Percentiles rank a stretch among this genome's conserved stretches.
Conservation (phyloP, 2,113 vertebrate species). For the Triplophysa tibetana region DNA sequence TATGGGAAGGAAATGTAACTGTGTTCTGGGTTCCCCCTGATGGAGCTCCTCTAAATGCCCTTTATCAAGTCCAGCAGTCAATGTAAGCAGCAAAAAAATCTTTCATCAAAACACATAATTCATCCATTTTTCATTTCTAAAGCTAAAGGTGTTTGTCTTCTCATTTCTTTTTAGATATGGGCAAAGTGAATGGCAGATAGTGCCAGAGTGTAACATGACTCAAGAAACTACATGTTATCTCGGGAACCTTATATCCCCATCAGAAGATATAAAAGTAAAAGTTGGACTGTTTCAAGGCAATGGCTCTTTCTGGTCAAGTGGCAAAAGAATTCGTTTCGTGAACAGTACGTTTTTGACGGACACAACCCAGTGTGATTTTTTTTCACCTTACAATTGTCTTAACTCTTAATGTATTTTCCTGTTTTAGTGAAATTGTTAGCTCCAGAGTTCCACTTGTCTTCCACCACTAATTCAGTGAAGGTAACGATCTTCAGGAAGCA, state of each 20-base stretch:
- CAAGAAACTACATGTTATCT: slow-evolving; percentile 35
- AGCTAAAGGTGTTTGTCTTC: background rate
- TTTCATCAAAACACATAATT: background rate
- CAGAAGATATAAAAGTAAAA: slow-evolving; percentile 7
- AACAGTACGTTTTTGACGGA: slow-evolving; percentile 54
- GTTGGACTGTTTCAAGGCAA: slow-evolving; percentile 56
- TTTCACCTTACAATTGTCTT: background rate
- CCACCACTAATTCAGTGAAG: slow-evolving; percentile 58
- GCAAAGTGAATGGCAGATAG: background rate
- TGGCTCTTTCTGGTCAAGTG: background rate
- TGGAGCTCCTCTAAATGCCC: background rate
- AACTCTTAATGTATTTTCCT: background rate
- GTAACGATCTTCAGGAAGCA: slow-evolving; percentile 63
- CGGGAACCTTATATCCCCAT: background rate
- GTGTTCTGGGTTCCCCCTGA: slow-evolving; percentile 60
- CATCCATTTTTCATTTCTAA: background rate
- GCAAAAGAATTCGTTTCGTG: slow-evolving; percentile 38
- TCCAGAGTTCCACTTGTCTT: slow-evolving; percentile 65
- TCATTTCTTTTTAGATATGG: slow-evolving; percentile 18
- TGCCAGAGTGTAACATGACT: slow-evolving; percentile 54
- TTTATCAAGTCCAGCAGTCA: slow-evolving; percentile 65
- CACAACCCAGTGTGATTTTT: background rate
- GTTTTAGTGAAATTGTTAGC: slow-evolving; percentile 60
- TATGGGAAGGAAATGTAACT: slow-evolving; percentile 65
- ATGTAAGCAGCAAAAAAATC: slow-evolving; percentile 55